Evolutionary conservation across 1,140 invertebrate genomes (phyloP).

Genomic region (Cydia splendana): DNA sequence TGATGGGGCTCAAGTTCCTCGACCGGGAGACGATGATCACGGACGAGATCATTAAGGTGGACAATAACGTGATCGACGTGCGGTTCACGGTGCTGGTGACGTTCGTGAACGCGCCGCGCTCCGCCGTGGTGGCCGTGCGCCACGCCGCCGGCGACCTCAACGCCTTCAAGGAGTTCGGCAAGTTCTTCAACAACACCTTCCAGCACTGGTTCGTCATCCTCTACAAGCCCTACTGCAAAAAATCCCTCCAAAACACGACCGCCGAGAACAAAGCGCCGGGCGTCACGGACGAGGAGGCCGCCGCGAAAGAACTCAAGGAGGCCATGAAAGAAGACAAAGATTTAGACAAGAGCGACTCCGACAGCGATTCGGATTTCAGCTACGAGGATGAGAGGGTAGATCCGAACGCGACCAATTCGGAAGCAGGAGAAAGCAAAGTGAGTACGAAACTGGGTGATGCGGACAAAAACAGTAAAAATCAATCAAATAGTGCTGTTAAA

Average conservation of each 20-base stretch:
- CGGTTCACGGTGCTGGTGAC: slow-evolving; percentile 47
- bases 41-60: slow-evolving; percentile 46
- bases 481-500: not conserved
- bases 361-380: not conserved
- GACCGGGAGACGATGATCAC: slow-evolving; percentile 52
- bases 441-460: not conserved
- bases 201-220: slow-evolving; percentile 49
- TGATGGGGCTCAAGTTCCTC: slow-evolving; percentile 38
- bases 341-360: slow-evolving; percentile 1
- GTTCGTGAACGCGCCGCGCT: slow-evolving; percentile 42
- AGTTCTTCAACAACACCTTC: slow-evolving; percentile 50
- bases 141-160: slow-evolving; percentile 46
- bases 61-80: slow-evolving; percentile 42
- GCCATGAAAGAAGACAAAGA: not conserved
- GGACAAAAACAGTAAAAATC: not conserved
- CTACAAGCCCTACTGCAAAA: slow-evolving; percentile 39
- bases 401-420: not conserved
- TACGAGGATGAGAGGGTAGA: slow-evolving; percentile 14
- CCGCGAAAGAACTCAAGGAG: not conserved
- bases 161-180: slow-evolving; percentile 55
- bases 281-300: not conserved
- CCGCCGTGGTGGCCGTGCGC: slow-evolving; percentile 37
- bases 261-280: not conserved
- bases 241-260: not conserved
- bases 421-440: not conserved